Evolutionary conservation across 1,140 invertebrate species (phyloP).

Genomic region (Drosophila nikananu): DNA sequence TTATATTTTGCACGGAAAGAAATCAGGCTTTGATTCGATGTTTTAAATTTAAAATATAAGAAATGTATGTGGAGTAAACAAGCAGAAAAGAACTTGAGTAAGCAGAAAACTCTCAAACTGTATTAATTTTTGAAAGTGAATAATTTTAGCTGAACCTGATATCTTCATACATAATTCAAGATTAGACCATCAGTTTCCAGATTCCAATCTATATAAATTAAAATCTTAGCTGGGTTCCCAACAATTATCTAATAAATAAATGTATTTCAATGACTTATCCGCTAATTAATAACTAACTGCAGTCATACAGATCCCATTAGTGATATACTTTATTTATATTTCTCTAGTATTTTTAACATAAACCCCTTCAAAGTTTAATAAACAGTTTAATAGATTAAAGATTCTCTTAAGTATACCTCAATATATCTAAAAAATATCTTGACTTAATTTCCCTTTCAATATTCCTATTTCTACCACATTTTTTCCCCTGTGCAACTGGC

Average conservation of each 20-base stretch:
- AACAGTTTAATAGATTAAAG: too few relatives aligned
- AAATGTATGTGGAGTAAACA: neutral
- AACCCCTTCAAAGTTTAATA: too few relatives aligned
- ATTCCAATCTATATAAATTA: too few relatives aligned
- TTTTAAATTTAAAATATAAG: neutral
- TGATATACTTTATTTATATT: neutral
- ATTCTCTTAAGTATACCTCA: neutral
- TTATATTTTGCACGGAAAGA: constrained; percentile 2
- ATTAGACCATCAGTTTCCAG: too few relatives aligned
- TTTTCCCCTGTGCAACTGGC: constrained; percentile 15
- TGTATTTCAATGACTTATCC: too few relatives aligned
- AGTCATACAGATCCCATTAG: too few relatives aligned
- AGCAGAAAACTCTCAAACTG: neutral
- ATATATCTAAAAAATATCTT: neutral
- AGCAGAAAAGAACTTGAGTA: neutral
- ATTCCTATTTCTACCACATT: neutral
- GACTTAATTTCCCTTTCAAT: neutral
- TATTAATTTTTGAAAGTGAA: too few relatives aligned
- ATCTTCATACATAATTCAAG: too few relatives aligned
- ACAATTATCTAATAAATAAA: too few relatives aligned
- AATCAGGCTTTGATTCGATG: neutral
- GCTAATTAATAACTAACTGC: too few relatives aligned
- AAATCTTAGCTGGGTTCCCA: too few relatives aligned
- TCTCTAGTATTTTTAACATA: neutral
- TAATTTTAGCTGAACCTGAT: too few relatives aligned